Evolutionary conservation across 2,888 invertebrate species (phyloP).

Genomic region (Hermodice carunculata): DNA sequence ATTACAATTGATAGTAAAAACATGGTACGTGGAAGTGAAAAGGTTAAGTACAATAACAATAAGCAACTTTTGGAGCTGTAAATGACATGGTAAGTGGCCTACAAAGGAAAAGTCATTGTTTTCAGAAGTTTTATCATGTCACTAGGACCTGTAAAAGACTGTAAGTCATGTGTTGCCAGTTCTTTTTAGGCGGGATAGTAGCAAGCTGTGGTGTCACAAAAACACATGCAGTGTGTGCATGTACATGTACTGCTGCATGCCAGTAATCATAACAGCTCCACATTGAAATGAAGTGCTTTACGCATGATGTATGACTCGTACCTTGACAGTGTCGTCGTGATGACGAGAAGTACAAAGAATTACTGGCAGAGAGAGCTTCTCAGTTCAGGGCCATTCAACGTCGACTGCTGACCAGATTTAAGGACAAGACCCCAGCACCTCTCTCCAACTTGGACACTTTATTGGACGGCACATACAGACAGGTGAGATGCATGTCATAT

Average conservation of each 20-base stretch:
- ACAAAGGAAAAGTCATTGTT: no score
- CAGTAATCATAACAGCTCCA: no score
- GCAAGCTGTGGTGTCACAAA: background rate
- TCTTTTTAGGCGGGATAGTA: no score
- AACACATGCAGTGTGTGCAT: no score
- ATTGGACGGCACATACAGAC: conserved; percentile 79
- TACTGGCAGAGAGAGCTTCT: conserved; percentile 73
- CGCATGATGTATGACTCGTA: background rate
- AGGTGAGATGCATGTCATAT: no score
- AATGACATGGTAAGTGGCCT: no score
- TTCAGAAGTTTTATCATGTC: background rate
- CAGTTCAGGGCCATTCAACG: conserved; percentile 86
- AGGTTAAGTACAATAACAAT: no score
- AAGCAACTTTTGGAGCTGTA: no score
- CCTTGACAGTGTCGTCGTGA: conserved; percentile 53
- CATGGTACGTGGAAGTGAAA: no score
- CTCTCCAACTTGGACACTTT: conserved; percentile 80
- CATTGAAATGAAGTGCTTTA: no score
- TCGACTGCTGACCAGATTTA: conserved; percentile 81
- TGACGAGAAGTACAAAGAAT: conserved; percentile 63
- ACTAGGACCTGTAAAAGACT: background rate
- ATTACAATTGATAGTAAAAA: no score
- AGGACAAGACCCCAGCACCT: conserved; percentile 83
- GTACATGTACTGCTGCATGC: no score
- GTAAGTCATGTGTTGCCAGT: background rate